phyloP scores from a whole-genome alignment of 1,140 invertebrate species.

The Dreissena rostriformis region DNA sequence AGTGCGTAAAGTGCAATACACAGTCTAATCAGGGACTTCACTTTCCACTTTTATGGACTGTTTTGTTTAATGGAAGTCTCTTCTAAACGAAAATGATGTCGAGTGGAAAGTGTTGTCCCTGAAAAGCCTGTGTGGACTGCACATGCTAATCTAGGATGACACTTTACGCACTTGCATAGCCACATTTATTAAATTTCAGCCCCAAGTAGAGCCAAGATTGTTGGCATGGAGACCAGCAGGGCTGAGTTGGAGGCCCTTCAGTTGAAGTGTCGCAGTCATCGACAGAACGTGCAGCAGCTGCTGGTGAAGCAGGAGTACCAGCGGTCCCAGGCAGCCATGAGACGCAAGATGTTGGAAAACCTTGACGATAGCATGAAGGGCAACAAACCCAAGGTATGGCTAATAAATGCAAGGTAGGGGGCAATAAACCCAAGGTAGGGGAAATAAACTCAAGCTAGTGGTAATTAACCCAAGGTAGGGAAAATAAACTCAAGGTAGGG shows the following conservation, averaged over 20 bases:
- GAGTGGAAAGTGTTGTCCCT: background rate
- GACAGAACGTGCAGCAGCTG: slow-evolving; percentile 73
- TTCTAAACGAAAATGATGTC: background rate
- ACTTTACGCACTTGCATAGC: too few relatives aligned
- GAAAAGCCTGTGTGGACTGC: too few relatives aligned
- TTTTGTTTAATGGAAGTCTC: too few relatives aligned
- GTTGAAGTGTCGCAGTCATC: slow-evolving; percentile 67
- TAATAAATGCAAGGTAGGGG: too few relatives aligned
- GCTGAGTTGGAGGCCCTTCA: slow-evolving; percentile 67
- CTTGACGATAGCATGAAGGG: slow-evolving; percentile 65
- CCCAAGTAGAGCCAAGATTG: slow-evolving; percentile 68
- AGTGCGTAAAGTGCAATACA: too few relatives aligned
- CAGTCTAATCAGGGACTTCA: too few relatives aligned
- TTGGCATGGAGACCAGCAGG: slow-evolving; percentile 69
- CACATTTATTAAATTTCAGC: slow-evolving; percentile 32
- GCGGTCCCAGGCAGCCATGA: slow-evolving; percentile 72
- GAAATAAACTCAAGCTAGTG: too few relatives aligned
- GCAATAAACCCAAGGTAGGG: background rate
- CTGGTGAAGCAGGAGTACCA: slow-evolving; percentile 78
- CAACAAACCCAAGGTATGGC: slow-evolving; percentile 50
- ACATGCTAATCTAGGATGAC: too few relatives aligned
- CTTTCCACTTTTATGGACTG: too few relatives aligned
- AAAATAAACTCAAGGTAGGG: too few relatives aligned
- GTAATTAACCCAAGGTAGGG: too few relatives aligned
- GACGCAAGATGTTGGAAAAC: slow-evolving; percentile 77